phyloP scores from a whole-genome alignment of 2,888 invertebrate species.

The Lasioglossum pauxillum region DNA sequence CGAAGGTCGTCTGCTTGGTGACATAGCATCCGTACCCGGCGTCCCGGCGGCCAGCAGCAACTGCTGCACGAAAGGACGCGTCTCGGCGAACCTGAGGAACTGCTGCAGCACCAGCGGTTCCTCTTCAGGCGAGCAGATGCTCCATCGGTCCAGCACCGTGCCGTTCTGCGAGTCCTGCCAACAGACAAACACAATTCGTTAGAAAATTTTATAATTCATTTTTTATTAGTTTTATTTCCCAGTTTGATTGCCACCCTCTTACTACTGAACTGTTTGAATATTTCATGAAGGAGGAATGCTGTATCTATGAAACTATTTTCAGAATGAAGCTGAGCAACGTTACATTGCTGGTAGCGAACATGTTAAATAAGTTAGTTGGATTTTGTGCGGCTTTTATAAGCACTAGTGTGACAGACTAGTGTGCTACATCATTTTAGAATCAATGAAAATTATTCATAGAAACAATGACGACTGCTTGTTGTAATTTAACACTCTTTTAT shows the following conservation, averaged over 20 bases:
- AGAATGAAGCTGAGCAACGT: too few relatives aligned
- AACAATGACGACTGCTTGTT: too few relatives aligned
- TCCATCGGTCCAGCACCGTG: conserved; percentile 94
- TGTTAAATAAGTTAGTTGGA: too few relatives aligned
- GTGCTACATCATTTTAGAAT: too few relatives aligned
- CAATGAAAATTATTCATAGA: too few relatives aligned
- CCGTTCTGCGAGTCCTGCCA: conserved; percentile 93
- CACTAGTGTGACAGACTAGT: too few relatives aligned
- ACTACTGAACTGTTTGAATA: too few relatives aligned
- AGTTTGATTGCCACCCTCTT: neutral
- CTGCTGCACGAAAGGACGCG: conserved; percentile 91
- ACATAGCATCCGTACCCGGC: conserved; percentile 87
- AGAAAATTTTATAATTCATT: neutral
- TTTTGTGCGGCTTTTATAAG: too few relatives aligned
- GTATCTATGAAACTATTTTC: too few relatives aligned
- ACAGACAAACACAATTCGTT: conserved; percentile 10
- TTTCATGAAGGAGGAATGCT: too few relatives aligned
- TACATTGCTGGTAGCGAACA: too few relatives aligned
- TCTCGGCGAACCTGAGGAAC: conserved; percentile 95
- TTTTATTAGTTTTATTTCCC: neutral
- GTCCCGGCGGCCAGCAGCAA: conserved; percentile 87
- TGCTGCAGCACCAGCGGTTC: conserved; percentile 96
- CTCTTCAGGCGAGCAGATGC: conserved; percentile 94
- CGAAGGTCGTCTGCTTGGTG: conserved; percentile 89
- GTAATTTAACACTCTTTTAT: neutral